Base-by-base conservation (phyloP, 1,140 invertebrate genomes). In the Trichomalopsis sarcophagae region DNA sequence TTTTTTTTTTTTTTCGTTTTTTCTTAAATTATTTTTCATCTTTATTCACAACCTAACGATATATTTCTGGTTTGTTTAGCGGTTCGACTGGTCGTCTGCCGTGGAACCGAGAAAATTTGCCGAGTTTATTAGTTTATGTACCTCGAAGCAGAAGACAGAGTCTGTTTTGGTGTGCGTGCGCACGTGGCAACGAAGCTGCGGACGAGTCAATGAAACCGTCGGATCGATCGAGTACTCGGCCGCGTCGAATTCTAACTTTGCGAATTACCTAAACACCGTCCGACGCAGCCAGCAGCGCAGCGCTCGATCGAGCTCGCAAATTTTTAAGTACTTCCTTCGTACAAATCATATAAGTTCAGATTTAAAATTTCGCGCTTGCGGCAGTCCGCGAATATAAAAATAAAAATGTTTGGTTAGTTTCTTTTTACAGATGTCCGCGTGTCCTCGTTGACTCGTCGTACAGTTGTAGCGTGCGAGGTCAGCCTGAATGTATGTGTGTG, bases 41-140 rank as follows among this genome's bases (percentile, higher is more conserved):
- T 85, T 62, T 62, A 62, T 68, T 81, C 78, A 82, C 40, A 84
- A 84, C 47, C 50, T 73, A 75, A 66, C 36, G n/a, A 84, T 84
- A 75, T 80, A 84, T 66, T 74, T 75, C 10, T 74, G 21, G 21
- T 76, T 75, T 2, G 13, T 69, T 62, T 81, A 78, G 36, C 77
- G 50, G 30, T 27, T 30, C 68, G 69, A 17, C 17, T 40, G 1
- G 69, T 78, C 50, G 5, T 73, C 44, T 55, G 23, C 30, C 13
- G 27, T 77, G 44, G 9, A 68, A 82, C 27, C 30, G 55, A 17
- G n/a, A 62, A 77, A 78, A 44, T 78, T 69, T 10, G 30, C 47
- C 21, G 11, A 40, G 40, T 7, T 78, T 79, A 66, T 75, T 75
- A 23, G 21, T 73, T 73, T 23, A 71, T 21, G 14, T 62, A 62